Percentiles rank a stretch among this genome's conserved stretches.
These are phyloP conservation scores for Hyles lineata DNA, from an alignment of 2,888 invertebrate species.

Conservation along the genomic window DNA sequence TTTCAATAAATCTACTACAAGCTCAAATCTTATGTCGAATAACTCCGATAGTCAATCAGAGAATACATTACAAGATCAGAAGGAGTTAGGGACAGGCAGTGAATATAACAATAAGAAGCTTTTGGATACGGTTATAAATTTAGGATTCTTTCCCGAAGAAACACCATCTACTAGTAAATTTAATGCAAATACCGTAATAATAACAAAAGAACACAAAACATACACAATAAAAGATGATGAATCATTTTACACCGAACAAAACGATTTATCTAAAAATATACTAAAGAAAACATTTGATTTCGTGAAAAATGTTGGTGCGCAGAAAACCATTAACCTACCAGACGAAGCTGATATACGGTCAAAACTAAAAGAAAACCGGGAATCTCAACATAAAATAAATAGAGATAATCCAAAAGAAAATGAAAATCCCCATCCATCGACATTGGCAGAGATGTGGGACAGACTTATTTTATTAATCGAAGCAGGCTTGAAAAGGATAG, in stretches of 20 bases:
- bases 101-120: not conserved
- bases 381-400: conserved; percentile 45
- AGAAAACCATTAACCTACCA: conserved; percentile 55
- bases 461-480: conserved; percentile 60
- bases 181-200: conserved; percentile 42
- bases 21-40: conserved; percentile 47
- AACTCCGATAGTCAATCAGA: conserved; percentile 32
- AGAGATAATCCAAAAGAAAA: conserved; percentile 47
- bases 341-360: conserved; percentile 55
- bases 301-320: conserved; percentile 39
- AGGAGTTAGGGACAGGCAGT: not conserved
- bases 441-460: conserved; percentile 63
- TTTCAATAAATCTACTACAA: conserved; percentile 45
- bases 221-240: conserved; percentile 44
- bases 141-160: conserved; percentile 52
- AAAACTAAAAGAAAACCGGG: conserved; percentile 49
- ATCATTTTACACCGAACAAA: conserved; percentile 32
- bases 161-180: conserved; percentile 44
- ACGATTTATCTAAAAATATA: conserved; percentile 43
- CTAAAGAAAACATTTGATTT: conserved; percentile 50
- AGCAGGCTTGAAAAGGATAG: conserved; percentile 59
- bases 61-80: not conserved
- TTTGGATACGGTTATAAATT: conserved; percentile 41
- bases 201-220: conserved; percentile 41
- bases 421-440: conserved; percentile 44